These are phyloP conservation scores for Oryzias javanicus DNA, from an alignment of 2,113 vertebrate genomes.

Conservation along the genomic window DNA sequence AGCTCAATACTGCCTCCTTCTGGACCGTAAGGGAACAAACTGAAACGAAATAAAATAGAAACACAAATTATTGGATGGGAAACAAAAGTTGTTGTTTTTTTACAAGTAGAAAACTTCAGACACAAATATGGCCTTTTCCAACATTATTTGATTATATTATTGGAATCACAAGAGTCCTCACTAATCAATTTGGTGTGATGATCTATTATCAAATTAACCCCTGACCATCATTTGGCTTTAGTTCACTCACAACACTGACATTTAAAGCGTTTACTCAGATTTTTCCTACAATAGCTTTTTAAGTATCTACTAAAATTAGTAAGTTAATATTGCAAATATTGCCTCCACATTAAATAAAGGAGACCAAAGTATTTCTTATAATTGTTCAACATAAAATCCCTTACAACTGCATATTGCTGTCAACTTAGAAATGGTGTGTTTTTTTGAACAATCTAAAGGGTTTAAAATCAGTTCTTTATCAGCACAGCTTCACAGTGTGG, in stretches of 20 bases:
- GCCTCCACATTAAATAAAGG: background rate
- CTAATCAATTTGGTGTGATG: slow-evolving; percentile 23
- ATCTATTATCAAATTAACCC: slow-evolving; percentile 4
- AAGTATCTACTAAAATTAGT: no score
- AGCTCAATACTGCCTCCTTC: slow-evolving; percentile 41
- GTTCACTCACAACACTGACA: slow-evolving; percentile 5
- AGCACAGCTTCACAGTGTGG: slow-evolving; percentile 11
- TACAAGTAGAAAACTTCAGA: background rate
- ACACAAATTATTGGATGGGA: background rate
- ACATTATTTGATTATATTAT: slow-evolving; percentile 53
- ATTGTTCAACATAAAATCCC: no score
- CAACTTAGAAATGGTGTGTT: background rate
- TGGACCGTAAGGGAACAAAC: slow-evolving; percentile 28
- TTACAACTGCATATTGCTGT: background rate
- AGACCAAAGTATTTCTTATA: background rate
- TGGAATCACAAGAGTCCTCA: slow-evolving; percentile 50
- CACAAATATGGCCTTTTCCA: slow-evolving; percentile 6
- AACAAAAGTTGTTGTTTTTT: no score
- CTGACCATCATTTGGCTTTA: background rate
- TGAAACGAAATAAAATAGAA: background rate
- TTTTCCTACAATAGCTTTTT: no score
- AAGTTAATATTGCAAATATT: background rate
- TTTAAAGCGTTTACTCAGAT: background rate
- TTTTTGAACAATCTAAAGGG: slow-evolving; percentile 7
- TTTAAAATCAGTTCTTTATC: background rate